Conservation (phyloP, 2,888 invertebrate species). For the Notocelia uddmanniana region DNA sequence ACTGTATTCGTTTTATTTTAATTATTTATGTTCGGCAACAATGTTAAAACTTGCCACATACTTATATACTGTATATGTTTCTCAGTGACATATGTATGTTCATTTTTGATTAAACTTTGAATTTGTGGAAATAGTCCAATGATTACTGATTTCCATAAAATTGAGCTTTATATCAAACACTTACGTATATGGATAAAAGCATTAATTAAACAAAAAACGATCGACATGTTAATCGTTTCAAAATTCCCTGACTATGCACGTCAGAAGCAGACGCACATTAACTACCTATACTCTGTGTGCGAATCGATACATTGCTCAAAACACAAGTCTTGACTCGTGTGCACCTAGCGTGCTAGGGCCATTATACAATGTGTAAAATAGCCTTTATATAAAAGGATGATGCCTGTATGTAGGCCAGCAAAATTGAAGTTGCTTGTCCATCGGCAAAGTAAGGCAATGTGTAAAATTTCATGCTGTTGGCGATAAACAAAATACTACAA, state of each 20-base stretch:
- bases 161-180: too few relatives aligned
- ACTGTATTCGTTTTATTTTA: background rate
- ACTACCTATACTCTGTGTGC: background rate
- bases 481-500: background rate
- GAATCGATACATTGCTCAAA: too few relatives aligned
- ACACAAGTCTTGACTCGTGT: too few relatives aligned
- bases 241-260: constrained; percentile 9
- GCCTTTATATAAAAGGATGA: too few relatives aligned
- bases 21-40: background rate
- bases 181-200: too few relatives aligned
- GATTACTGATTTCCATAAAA: too few relatives aligned
- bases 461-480: background rate
- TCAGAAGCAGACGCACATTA: background rate
- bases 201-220: background rate
- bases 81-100: too few relatives aligned
- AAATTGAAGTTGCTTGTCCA: background rate
- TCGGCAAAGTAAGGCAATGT: background rate
- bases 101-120: background rate
- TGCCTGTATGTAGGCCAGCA: background rate
- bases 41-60: too few relatives aligned
- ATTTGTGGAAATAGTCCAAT: too few relatives aligned
- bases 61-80: too few relatives aligned
- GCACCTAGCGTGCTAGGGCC: too few relatives aligned
- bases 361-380: too few relatives aligned
- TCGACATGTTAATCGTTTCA: background rate